Evolutionary conservation across 2,797 vertebrate genomes (phyloP).

Genomic region (Selene dorsalis): DNA sequence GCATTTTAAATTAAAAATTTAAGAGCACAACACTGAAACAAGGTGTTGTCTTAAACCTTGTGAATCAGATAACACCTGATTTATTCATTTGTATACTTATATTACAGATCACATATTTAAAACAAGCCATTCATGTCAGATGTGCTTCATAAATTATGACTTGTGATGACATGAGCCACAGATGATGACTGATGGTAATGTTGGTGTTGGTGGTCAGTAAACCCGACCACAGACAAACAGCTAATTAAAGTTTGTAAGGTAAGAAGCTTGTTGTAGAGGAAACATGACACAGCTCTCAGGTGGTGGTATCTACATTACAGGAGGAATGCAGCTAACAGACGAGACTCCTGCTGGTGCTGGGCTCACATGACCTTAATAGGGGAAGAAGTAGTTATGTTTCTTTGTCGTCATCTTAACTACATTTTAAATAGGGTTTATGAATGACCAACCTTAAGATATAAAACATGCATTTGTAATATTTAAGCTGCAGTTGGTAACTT

Average conservation of each 20-base stretch:
- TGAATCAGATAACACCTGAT: neutral
- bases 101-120: neutral
- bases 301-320: conserved; percentile 16
- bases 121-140: neutral
- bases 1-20: neutral
- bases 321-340: neutral
- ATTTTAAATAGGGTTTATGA: neutral
- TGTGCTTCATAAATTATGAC: conserved; percentile 13
- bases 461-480: neutral
- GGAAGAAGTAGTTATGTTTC: too few relatives aligned
- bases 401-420: too few relatives aligned
- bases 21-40: neutral
- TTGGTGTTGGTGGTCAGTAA: neutral
- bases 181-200: conserved; percentile 5
- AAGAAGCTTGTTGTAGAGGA: conserved; percentile 20
- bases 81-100: conserved; percentile 9
- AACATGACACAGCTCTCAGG: conserved; percentile 55
- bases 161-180: conserved; percentile 8
- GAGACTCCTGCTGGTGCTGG: conserved; percentile 10
- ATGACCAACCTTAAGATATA: neutral
- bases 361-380: neutral
- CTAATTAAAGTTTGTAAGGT: conserved; percentile 34
- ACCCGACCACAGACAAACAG: conserved; percentile 17
- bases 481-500: too few relatives aligned
- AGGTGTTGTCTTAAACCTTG: neutral